phyloP scores from a whole-genome alignment of 1,140 invertebrate genomes.

The Colletes latitarsis region DNA sequence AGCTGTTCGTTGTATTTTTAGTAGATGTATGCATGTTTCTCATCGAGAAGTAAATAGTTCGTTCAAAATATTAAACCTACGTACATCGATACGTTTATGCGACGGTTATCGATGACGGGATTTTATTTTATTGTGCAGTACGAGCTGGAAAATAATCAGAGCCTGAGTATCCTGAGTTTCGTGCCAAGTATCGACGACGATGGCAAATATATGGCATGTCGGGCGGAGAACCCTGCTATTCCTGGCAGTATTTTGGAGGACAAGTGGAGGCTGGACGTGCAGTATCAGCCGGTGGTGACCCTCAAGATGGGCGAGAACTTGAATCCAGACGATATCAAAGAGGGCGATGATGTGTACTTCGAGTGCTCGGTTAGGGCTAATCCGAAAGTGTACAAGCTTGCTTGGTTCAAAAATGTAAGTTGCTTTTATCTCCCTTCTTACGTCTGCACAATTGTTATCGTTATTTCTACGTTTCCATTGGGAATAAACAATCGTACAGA shows the following conservation, averaged over 20 bases:
- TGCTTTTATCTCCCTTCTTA: not conserved
- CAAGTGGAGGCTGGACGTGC: slow-evolving; percentile 89
- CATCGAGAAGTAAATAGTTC: not conserved
- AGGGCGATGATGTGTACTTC: slow-evolving; percentile 92
- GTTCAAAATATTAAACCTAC: not conserved
- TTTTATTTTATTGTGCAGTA: slow-evolving; percentile 81
- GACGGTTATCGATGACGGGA: not conserved
- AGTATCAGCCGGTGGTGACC: slow-evolving; percentile 89
- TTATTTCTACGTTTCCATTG: no score
- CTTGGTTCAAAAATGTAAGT: slow-evolving; percentile 93
- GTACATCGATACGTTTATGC: not conserved
- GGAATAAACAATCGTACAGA: no score
- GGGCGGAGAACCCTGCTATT: slow-evolving; percentile 92
- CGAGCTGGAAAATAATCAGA: slow-evolving; percentile 91
- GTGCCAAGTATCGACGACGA: slow-evolving; percentile 91
- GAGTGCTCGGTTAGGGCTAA: slow-evolving; percentile 90
- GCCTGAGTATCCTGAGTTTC: slow-evolving; percentile 90
- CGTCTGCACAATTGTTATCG: no score
- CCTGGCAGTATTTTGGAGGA: slow-evolving; percentile 91
- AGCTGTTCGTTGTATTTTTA: no score
- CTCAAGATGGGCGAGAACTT: slow-evolving; percentile 89
- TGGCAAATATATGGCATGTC: slow-evolving; percentile 92
- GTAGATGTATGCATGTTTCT: no score
- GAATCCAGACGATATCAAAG: slow-evolving; percentile 91
- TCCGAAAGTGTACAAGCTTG: slow-evolving; percentile 89